These are phyloP conservation scores for Cremastobaeus sp. DNA, from an alignment of 2,888 invertebrate genomes.

Conservation along the genomic window DNA sequence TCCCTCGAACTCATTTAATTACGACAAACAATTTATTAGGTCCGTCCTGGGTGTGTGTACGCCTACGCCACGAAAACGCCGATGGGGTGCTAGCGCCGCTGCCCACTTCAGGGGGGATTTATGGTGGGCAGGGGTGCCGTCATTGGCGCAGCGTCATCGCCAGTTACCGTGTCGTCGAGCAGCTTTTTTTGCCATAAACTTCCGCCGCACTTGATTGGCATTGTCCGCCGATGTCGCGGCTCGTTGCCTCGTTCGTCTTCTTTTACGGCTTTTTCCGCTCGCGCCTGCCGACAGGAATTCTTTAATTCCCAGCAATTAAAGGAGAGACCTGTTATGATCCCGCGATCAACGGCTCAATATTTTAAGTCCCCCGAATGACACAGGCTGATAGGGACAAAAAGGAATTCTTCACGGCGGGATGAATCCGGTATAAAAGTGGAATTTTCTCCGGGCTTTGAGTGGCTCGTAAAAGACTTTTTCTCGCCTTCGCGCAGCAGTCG, in stretches of 20 bases:
- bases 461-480: slow-evolving; percentile 67
- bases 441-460: slow-evolving; percentile 62
- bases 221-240: slow-evolving; percentile 12
- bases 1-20: slow-evolving; percentile 76
- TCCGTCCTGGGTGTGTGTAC: slow-evolving; percentile 68
- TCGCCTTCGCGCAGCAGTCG: slow-evolving; percentile 58
- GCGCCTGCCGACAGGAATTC: too few relatives aligned
- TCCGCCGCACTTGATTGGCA: slow-evolving; percentile 33
- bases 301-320: too few relatives aligned
- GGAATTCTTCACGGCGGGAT: slow-evolving; percentile 29
- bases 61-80: slow-evolving; percentile 71
- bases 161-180: slow-evolving; percentile 28
- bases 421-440: slow-evolving; percentile 60
- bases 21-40: slow-evolving; percentile 79
- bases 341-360: slow-evolving; percentile 49
- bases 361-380: slow-evolving; percentile 38
- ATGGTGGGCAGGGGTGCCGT: slow-evolving; percentile 27
- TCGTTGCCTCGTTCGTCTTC: neutral
- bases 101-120: slow-evolving; percentile 51
- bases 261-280: neutral
- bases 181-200: slow-evolving; percentile 36
- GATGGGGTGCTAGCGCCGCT: slow-evolving; percentile 65
- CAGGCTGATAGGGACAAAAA: slow-evolving; percentile 35
- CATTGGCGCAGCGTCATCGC: slow-evolving; percentile 51
- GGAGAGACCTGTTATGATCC: too few relatives aligned